Conservation (phyloP, 2,113 vertebrate species). For the Pseudopipra pipra region DNA sequence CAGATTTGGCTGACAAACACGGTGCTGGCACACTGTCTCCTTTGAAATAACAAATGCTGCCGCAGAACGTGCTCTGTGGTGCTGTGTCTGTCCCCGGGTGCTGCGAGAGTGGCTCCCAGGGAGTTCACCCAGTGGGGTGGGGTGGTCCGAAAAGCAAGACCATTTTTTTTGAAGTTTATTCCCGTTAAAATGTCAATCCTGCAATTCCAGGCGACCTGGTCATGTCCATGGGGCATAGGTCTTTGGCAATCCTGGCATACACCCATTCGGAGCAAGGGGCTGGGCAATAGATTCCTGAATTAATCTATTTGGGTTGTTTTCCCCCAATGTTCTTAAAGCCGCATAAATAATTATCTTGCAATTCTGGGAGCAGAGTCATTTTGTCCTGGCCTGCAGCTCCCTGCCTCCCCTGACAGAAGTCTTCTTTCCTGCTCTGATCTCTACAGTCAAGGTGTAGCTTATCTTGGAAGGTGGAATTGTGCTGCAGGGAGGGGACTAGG, state of each 20-base stretch:
- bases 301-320: not conserved
- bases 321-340: not conserved
- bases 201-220: not conserved
- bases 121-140: not conserved
- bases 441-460: not conserved
- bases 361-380: not conserved
- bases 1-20: constrained; percentile 11
- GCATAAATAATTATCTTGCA: not conserved
- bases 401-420: not conserved
- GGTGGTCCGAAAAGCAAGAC: not conserved
- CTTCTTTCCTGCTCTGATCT: not conserved
- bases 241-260: not conserved
- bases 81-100: not conserved
- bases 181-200: not conserved
- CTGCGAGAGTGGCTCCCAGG: not conserved
- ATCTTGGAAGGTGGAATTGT: not conserved
- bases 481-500: not conserved
- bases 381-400: not conserved
- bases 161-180: not conserved
- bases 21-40: constrained; percentile 20
- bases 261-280: not conserved
- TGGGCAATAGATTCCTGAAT: not conserved
- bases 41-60: not conserved
- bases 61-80: not conserved
- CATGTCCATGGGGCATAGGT: not conserved